Evolutionary conservation across 1,140 invertebrate species (phyloP), one percentile per base, ranked within the genome.

Genomic region (Temnothorax nylanderi): DNA sequence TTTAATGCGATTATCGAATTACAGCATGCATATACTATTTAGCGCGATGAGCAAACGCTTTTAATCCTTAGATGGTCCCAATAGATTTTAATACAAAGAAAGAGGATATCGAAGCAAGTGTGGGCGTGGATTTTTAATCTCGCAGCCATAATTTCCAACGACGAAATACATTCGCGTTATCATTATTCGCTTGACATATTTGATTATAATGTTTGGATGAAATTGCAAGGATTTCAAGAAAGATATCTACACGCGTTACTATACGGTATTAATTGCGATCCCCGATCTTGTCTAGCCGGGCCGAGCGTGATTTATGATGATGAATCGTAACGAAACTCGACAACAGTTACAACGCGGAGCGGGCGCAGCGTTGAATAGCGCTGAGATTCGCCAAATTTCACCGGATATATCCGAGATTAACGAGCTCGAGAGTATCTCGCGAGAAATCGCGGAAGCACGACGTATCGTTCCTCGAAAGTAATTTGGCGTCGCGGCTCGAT

Each of bases 381-480:
- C n/a, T 54, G 74, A 67, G 82, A 78, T 85, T 65, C 75, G 60
- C 71, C 71, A 78, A 85, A 78, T 85, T 85, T 85, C 75, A 67
- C 74, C 74, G 74, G 82, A 85, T 85, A 85, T 74, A 56, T 85
- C 58, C 58, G 82, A 76, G 75, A 85, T 85, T 85, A 85, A 85
- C 72, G 82, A 76, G 82, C 82, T 47, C 72, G 60, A 51, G 60
- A 58, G 21, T 85, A 76, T 77, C 44, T 51, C 44, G 58, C 75
- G 82, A 85, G 82, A 85, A 78, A 85, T 78, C 49, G 82, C 58
- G 82, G 74, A 85, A 78, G 60, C 82, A 44, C 69, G 54, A 67
- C 26, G 37, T 85, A 85, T 78, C 49, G 74, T 77, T 76, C 21
- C 58, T 85, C 51, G 44, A 78, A 64, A 85, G 74, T 78, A 85